Conservation (phyloP, 2,797 vertebrate genomes). For the Tamandua tetradactyla region DNA sequence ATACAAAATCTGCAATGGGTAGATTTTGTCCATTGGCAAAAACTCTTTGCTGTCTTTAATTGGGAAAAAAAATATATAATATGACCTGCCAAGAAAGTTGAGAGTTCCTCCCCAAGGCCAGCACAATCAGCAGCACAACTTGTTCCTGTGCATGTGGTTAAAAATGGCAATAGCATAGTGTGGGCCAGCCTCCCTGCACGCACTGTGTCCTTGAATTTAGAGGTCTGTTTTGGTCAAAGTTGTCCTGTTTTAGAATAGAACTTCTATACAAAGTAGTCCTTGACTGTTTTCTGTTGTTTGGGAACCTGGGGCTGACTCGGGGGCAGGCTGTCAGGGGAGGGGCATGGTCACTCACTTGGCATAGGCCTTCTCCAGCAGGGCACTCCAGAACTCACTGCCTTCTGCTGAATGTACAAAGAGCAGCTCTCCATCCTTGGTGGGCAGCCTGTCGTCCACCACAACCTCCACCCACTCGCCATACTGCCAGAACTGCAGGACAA, state of each 20-base stretch:
- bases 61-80: background rate
- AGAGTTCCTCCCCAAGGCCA: background rate
- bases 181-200: background rate
- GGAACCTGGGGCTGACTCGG: background rate
- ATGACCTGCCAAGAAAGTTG: background rate
- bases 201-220: background rate
- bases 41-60: background rate
- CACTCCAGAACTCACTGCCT: constrained; percentile 96
- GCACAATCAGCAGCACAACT: fast-evolving
- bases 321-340: background rate
- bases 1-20: background rate
- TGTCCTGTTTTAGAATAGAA: background rate
- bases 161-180: fast-evolving
- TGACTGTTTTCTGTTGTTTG: background rate
- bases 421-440: constrained; percentile 93
- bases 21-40: background rate
- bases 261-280: background rate
- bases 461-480: constrained; percentile 97
- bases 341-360: constrained; percentile 91
- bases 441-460: constrained; percentile 95
- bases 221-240: background rate
- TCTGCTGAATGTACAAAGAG: constrained; percentile 95
- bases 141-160: background rate
- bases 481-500: constrained; percentile 94
- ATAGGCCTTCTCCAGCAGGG: constrained; percentile 96